These are phyloP conservation scores for Trypoxylus dichotomus DNA, from an alignment of 1,140 invertebrate species.

Conservation along the genomic window DNA sequence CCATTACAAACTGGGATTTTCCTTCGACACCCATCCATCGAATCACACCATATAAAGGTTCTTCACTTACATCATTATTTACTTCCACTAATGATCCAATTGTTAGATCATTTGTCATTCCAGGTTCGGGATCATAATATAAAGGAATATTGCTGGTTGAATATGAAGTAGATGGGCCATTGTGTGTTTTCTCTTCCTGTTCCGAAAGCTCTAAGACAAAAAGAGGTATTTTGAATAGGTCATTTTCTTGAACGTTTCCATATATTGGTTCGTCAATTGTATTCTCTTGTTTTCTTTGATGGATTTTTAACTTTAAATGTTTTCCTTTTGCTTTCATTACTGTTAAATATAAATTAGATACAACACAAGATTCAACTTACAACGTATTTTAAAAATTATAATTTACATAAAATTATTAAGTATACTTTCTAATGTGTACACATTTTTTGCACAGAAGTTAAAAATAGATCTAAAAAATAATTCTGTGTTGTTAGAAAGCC, in stretches of 20 bases:
- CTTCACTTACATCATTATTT: constrained; percentile 59
- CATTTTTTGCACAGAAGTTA: background rate
- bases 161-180: constrained; percentile 38
- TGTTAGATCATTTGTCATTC: constrained; percentile 60
- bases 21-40: constrained; percentile 77
- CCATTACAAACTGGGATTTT: constrained; percentile 50
- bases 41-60: constrained; percentile 75
- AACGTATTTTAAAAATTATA: background rate
- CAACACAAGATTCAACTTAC: background rate
- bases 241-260: constrained; percentile 43
- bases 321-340: constrained; percentile 26
- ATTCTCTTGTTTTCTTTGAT: background rate
- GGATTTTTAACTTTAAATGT: constrained; percentile 29
- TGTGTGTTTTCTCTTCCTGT: constrained; percentile 37
- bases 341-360: background rate
- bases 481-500: background rate
- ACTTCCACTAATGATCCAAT: constrained; percentile 78
- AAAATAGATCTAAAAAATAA: background rate
- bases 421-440: background rate
- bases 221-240: constrained; percentile 46
- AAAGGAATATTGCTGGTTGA: constrained; percentile 40
- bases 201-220: constrained; percentile 52
- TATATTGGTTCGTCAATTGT: constrained; percentile 38
- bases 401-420: background rate
- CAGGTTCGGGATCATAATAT: constrained; percentile 42